A percentile compares a stretch with the other conserved stretches of the same genome.
phyloP scores from a whole-genome alignment of 2,797 vertebrate genomes.

The Lacerta viridis region DNA sequence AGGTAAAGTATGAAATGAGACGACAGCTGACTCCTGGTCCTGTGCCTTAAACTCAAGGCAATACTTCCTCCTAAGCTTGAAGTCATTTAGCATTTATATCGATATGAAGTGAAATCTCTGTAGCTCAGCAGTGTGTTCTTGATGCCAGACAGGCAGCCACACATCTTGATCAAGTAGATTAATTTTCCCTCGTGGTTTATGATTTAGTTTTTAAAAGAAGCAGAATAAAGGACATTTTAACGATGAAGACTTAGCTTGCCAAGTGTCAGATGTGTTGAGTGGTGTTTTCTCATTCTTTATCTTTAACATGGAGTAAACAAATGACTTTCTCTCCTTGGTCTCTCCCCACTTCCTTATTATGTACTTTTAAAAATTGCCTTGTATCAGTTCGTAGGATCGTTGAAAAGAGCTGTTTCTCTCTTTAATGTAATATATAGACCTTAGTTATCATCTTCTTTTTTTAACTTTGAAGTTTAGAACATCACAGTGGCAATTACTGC shows the following conservation, averaged over 20 bases:
- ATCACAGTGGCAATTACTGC: background rate
- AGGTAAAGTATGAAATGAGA: slow-evolving; percentile 6
- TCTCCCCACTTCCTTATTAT: too few species aligned
- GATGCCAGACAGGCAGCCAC: slow-evolving; percentile 43
- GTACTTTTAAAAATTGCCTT: slow-evolving; percentile 15
- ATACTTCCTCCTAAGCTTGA: slow-evolving; percentile 27
- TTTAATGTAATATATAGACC: background rate
- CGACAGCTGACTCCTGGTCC: slow-evolving; percentile 7
- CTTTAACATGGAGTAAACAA: slow-evolving; percentile 27
- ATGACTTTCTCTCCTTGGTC: background rate
- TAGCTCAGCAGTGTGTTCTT: slow-evolving; percentile 50
- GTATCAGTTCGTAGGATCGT: background rate
- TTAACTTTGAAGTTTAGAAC: background rate
- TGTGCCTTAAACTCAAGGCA: slow-evolving; percentile 34
- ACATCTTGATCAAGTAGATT: slow-evolving; percentile 53
- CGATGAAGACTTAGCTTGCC: slow-evolving; percentile 41
- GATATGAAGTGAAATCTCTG: slow-evolving; percentile 47
- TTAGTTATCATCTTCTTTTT: background rate
- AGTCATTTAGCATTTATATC: slow-evolving; percentile 51
- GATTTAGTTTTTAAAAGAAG: slow-evolving; percentile 49
- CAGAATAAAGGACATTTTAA: slow-evolving; percentile 35
- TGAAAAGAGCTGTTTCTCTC: background rate
- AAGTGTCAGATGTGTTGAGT: slow-evolving; percentile 41
- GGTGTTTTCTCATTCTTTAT: slow-evolving; percentile 45
- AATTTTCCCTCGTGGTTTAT: slow-evolving; percentile 44